Evolutionary conservation across 2,113 vertebrate species (phyloP).

Genomic region (Coregonus clupeaformis): DNA sequence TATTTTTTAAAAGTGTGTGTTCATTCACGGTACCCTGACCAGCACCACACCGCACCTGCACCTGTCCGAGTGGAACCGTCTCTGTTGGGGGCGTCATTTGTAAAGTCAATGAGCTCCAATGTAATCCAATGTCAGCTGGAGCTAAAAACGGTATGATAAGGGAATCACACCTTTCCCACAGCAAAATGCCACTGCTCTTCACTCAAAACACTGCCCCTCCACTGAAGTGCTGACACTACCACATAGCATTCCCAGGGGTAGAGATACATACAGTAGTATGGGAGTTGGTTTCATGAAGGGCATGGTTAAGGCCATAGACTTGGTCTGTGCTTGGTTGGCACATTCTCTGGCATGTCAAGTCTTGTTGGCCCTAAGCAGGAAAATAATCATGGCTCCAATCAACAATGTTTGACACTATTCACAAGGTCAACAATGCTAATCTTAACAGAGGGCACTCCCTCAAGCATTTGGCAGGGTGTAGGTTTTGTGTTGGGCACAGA

Average conservation of each 20-base stretch:
- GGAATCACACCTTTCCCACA: not conserved
- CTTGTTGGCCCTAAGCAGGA: not conserved
- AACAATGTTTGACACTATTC: not conserved
- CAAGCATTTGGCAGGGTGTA: not conserved
- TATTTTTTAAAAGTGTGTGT: constrained; percentile 34
- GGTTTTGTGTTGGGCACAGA: constrained; percentile 7
- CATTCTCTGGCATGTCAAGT: not conserved
- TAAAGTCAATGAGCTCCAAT: not conserved
- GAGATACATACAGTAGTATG: not conserved
- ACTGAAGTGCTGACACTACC: not conserved
- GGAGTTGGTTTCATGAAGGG: not conserved
- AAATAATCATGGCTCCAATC: not conserved
- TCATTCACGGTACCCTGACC: constrained; percentile 42
- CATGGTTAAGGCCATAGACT: not conserved
- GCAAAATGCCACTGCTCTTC: not conserved
- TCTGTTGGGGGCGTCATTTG: not conserved
- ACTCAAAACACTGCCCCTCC: not conserved
- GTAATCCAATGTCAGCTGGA: not conserved
- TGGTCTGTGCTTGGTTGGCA: constrained; percentile 11
- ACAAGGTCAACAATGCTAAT: not conserved
- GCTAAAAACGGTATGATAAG: not conserved
- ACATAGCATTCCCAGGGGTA: not conserved
- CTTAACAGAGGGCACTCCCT: not conserved
- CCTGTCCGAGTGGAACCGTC: not conserved
- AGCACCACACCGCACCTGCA: constrained; percentile 37